Evolutionary conservation across 2,888 invertebrate species (phyloP), one percentile per base, ranked within the genome.

Genomic region (Caenorhabditis panamensis): DNA sequence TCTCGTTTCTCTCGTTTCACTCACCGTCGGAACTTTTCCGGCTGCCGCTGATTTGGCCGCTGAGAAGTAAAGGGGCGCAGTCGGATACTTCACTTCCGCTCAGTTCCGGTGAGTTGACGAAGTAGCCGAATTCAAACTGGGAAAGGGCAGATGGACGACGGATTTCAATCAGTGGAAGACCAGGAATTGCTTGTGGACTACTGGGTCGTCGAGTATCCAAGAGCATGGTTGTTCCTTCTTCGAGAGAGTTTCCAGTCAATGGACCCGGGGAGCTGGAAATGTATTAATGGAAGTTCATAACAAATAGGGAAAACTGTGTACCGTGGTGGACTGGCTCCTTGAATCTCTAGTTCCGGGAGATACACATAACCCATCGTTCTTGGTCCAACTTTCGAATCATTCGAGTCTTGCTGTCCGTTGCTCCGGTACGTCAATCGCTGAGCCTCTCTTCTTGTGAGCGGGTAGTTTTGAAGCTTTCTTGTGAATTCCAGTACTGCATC

Each of bases 111-210:
- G 90, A 89, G 54, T 90, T 90, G 41, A 90, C 89, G 77, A 89
- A 90, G 78, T 90, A 90, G 3, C 90, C 90, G 54, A 90, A 90
- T 62, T 90, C 90, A 61, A 90, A 90, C 69, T 90, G 89, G 6
- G 89, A 89, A 28, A 90, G 71, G 5, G 90, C 90, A 16, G 89
- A 89, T 13, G 90, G 90, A 8, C 90, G 79, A 22, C 90, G 81
- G 54, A 90, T 90, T 75, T 90, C 90, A 64, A 90, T 90, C 66
- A 62, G 82, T n/a, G 90, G 90, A 47, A 90, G 84, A 9, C 90
- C 90, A 36, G 90, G 90, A 62, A 90, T 89, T 0, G 89, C 89
- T 72, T 89, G 89, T 1, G 89, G 90, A 56, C 89, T 89, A 36
- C 87, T 85, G 0, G 90, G 90, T 28, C 90, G 66, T 8, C 89